These are phyloP conservation scores for Sebastes steindachneri DNA, from an alignment of 2,797 vertebrate genomes.

Conservation along the genomic window DNA sequence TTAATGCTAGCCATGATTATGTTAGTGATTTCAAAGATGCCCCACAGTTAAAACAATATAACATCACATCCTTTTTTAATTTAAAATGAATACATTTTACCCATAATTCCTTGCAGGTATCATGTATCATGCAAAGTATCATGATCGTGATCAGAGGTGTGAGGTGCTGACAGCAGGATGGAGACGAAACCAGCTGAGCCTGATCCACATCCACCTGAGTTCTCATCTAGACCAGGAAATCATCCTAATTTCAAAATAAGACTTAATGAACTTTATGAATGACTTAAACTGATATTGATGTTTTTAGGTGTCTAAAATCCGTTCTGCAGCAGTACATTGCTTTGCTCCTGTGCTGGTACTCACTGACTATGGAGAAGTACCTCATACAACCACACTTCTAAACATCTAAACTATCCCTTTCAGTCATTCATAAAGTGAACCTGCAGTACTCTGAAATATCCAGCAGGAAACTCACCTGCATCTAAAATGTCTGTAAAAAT, in stretches of 20 bases:
- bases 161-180: constrained; percentile 23
- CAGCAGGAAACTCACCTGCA: neutral
- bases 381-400: too few species aligned
- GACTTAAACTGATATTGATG: neutral
- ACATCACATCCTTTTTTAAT: neutral
- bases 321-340: neutral
- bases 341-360: accelerated
- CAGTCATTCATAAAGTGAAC: neutral
- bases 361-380: too few species aligned
- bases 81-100: neutral
- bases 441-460: neutral
- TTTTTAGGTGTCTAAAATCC: neutral
- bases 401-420: too few species aligned
- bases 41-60: neutral
- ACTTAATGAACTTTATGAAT: neutral
- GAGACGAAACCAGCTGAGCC: neutral
- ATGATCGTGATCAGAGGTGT: constrained; percentile 44
- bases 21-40: neutral
- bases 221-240: neutral
- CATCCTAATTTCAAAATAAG: accelerated
- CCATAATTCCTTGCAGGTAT: neutral
- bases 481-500: neutral
- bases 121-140: neutral
- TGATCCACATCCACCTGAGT: neutral
- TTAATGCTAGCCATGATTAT: neutral